phyloP scores from a whole-genome alignment of 2,888 invertebrate genomes.

The Metopia argyrocephala region DNA sequence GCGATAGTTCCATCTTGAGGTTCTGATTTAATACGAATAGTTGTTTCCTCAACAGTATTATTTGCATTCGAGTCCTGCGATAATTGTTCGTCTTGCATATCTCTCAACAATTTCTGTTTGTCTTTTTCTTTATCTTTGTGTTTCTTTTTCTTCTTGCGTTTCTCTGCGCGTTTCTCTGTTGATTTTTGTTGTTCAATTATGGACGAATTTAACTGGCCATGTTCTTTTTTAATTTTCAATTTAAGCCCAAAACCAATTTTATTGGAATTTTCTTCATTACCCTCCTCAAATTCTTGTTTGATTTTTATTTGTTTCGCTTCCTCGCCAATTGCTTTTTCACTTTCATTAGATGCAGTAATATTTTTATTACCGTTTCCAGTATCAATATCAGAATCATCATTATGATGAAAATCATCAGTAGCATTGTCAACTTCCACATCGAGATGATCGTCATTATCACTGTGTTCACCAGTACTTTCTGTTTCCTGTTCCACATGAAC shows the following conservation, averaged over 20 bases:
- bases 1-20: constrained; percentile 47
- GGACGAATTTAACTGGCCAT: constrained; percentile 77
- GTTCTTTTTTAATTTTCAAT: constrained; percentile 77
- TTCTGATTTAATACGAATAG: constrained; percentile 72
- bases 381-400: constrained; percentile 59
- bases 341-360: constrained; percentile 32
- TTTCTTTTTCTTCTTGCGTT: constrained; percentile 74
- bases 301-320: constrained; percentile 45
- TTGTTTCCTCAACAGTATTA: constrained; percentile 19
- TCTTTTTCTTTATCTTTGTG: constrained; percentile 71
- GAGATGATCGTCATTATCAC: constrained; percentile 44
- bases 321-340: constrained; percentile 16
- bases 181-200: constrained; percentile 72
- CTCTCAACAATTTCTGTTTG: constrained; percentile 47
- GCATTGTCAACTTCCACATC: background rate
- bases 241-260: constrained; percentile 68
- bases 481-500: constrained; percentile 68
- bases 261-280: constrained; percentile 66
- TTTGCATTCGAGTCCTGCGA: constrained; percentile 34
- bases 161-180: constrained; percentile 66
- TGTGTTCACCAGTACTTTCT: constrained; percentile 27
- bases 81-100: constrained; percentile 57
- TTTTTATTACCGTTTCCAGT: constrained; percentile 60
- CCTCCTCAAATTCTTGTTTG: constrained; percentile 59
- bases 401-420: constrained; percentile 48